Base-by-base conservation (phyloP, 2,113 vertebrate species). In the Rhadina sibilatrix region DNA sequence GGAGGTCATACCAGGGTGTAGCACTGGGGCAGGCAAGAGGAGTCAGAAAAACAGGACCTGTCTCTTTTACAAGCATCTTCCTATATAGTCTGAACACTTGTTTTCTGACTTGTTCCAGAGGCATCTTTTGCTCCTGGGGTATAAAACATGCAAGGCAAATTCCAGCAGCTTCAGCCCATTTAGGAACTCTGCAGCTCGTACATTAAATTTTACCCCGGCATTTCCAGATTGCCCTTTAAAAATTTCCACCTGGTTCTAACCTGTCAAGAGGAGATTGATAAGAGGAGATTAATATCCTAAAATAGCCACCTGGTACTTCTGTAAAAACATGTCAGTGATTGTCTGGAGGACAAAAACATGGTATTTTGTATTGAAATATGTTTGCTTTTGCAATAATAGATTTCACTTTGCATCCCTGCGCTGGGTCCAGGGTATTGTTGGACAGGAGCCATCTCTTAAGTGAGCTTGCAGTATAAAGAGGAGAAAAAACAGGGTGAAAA, bases 71-170 rank as follows among this genome's bases (percentile, higher is more conserved):
- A 53, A 50, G 42, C 9, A 17, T 61, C 44, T 79, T 53, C 35
- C n/a, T 1, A 0, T 40, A 2, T 10, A 23, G 37, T 24, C 30
- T 56, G 61, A 68, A 37, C 8, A 0, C 4, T 65, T 57, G n/a
- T 60, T 75, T 87, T 71, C 49, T 60, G 40, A 21, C 35, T 56
- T 5, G 0, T 57, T 49, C 53, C 24, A n/a, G 44, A 37, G 57
- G 7, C 13, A 5, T 72, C 44, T 84, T 82, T 53, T 85, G 6
- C 52, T 93, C 12, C 44, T 49, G 3, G 27, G 5, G 9, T 38
- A 5, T 66, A 52, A 79, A 81, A 49, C 10, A 18, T 7, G 13
- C 19, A 30, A 76, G 57, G 66, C 20, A 33, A 72, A 83, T 86
- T 66, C 56, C 63, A 74, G 33, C 89, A 78, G 19, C 52, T 74